These are phyloP conservation scores for Camelus bactrianus DNA, from an alignment of 2,113 vertebrate genomes.

Conservation along the genomic window DNA sequence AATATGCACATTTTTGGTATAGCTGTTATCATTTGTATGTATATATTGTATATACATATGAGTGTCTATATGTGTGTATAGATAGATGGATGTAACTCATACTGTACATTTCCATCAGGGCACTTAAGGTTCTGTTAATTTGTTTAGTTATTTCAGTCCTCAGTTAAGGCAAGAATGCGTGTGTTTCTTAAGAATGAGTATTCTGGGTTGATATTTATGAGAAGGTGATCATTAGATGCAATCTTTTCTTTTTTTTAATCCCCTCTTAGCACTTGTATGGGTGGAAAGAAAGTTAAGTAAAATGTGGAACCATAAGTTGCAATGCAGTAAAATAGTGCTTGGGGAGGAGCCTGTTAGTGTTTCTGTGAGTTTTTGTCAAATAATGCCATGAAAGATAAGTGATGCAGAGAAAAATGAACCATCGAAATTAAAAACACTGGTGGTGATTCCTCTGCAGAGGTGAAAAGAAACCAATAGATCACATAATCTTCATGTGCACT, in stretches of 20 bases:
- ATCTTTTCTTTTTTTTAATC: slow-evolving; percentile 57
- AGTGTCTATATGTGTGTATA: slow-evolving; percentile 82
- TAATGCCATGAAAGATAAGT: slow-evolving; percentile 57
- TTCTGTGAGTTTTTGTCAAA: slow-evolving; percentile 49
- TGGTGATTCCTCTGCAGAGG: slow-evolving; percentile 69
- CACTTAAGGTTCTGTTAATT: slow-evolving; percentile 80
- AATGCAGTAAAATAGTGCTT: slow-evolving; percentile 45
- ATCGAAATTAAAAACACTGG: slow-evolving; percentile 78
- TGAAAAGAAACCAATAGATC: slow-evolving; percentile 57
- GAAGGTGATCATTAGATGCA: slow-evolving; percentile 65
- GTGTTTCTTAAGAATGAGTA: slow-evolving; percentile 67
- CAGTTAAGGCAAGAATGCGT: slow-evolving; percentile 76
- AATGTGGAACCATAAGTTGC: slow-evolving; percentile 54
- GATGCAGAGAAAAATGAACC: slow-evolving; percentile 81
- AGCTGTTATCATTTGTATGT: slow-evolving; percentile 87
- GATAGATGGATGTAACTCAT: slow-evolving; percentile 77
- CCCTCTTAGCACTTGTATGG: slow-evolving; percentile 61
- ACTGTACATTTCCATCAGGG: slow-evolving; percentile 88
- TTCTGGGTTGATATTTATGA: slow-evolving; percentile 73
- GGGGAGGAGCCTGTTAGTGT: slow-evolving; percentile 52
- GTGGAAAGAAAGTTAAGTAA: slow-evolving; percentile 67
- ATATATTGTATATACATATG: slow-evolving; percentile 87
- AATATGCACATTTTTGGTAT: slow-evolving; percentile 88
- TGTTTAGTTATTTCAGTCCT: slow-evolving; percentile 74
- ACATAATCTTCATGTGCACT: slow-evolving; percentile 30